phyloP scores from a whole-genome alignment of 2,888 invertebrate species.

The Lasioglossum morio region DNA sequence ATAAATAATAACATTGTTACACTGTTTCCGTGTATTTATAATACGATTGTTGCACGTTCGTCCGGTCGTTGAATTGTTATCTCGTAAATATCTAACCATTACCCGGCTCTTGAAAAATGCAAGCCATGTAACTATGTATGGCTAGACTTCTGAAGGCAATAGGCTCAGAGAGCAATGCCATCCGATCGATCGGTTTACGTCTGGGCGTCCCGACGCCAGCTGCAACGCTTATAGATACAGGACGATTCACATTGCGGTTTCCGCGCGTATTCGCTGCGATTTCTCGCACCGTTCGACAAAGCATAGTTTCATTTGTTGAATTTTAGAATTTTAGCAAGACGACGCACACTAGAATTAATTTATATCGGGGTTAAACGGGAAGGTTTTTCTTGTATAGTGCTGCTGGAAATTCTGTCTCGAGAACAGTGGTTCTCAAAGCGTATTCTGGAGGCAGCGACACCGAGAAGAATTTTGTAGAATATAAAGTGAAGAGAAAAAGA shows the following conservation, averaged over 20 bases:
- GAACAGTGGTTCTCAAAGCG: not conserved
- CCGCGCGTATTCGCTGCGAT: constrained; percentile 3
- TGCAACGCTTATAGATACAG: constrained; percentile 47
- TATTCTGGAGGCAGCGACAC: not conserved
- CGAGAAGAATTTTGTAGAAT: no score
- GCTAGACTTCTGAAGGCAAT: constrained; percentile 53
- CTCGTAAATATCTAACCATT: not conserved
- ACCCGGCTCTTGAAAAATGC: constrained; percentile 1
- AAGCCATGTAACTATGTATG: constrained; percentile 43
- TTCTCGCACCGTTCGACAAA: not conserved
- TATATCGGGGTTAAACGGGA: not conserved
- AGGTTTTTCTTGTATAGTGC: not conserved
- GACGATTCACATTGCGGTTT: constrained; percentile 34
- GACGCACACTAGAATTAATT: not conserved
- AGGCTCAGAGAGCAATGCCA: constrained; percentile 76
- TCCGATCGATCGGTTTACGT: constrained; percentile 80
- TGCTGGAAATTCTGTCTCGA: not conserved
- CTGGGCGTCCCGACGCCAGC: constrained; percentile 72
- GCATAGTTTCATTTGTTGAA: not conserved
- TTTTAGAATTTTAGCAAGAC: not conserved
- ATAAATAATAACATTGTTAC: not conserved
- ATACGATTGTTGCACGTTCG: not conserved
- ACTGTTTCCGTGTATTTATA: not conserved
- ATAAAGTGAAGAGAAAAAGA: no score
- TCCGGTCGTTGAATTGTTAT: not conserved